Base-by-base conservation (phyloP, 2,797 vertebrate genomes). In the Schizopygopsis pylzovi region DNA sequence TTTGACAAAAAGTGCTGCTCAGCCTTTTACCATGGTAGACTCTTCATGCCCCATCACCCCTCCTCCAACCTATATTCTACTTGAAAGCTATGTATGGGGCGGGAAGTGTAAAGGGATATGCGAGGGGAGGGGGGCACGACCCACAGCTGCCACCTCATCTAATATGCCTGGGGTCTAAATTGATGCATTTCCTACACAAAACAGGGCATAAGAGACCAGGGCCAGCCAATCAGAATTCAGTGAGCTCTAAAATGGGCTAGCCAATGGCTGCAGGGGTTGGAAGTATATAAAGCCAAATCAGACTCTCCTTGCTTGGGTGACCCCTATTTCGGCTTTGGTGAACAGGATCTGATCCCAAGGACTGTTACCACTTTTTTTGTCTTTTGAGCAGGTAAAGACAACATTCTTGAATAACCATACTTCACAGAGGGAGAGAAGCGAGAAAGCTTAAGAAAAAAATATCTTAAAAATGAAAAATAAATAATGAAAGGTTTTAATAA, bases 311-410 rank as follows among this genome's bases (percentile, higher is more conserved):
- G 89, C 70, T 92, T 90, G 96, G 96, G 96, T 95, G 94, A 96
- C 96, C 95, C 92, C 92, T 95, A 94, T 93, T 93, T 95, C 93
- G 94, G 92, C 94, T 93, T 92, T 94, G 93, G 94, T 96, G 95
- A 94, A 95, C 93, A 95, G 94, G 93, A 95, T 94, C 92, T 95
- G 95, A 96, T 95, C 95, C 94, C 95, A 91, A 94, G 95, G 95
- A 95, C 90, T 96, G 95, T 96, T 95, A 94, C 93, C 92, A 94
- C 89, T 93, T 82, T 33, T 94, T 91, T 95, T 95, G 93, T 94
- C 93, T 94, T 87, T 93, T 94, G 93, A 90, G 85, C 92, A 96
- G 95, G 96, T 96, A 96, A 95, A 91, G 90, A 88, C 89, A 45
- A 18, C 65, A 71, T 73, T 63, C 18, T 86, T 47, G 6, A 61